Evolutionary conservation across 2,888 invertebrate species (phyloP), one percentile per base, ranked within the genome.

Genomic region (Hyppa rectilinea): DNA sequence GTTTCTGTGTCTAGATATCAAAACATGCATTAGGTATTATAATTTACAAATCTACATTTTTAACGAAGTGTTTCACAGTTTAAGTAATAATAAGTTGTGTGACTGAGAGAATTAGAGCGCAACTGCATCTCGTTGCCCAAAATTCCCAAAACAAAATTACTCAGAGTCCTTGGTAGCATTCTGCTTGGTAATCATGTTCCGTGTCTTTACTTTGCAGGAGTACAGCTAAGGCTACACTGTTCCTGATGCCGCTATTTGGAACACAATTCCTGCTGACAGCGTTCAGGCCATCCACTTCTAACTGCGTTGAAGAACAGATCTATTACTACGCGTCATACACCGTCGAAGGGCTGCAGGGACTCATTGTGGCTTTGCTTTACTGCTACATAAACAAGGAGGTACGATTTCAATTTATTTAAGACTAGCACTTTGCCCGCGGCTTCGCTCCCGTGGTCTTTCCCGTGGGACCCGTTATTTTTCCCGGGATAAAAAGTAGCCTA

Each of bases 191-290:
- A 26, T 26, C 1, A 43, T 29, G 5, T 72, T 23, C 14, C 17
- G 2, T 23, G 14, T 31, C 3, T 50, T 69, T 38, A 43, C 91
- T 89, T 86, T 87, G 14, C 87, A 97, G 97, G 89, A 96, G 95
- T 75, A 97, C 97, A 40, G 95, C 97, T 26, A 97, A 97, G 86
- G 97, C 97, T 0, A 97, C 97, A 0, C 84, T 97, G 58, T 97
- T 97, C 83, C 93, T 97, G 80, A 96, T 97, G 90, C 97, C 97
- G 0, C 92, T 98, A 45, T 97, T 97, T 81, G 97, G 97, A 2
- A 94, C 97, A 0, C 97, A 97, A 85, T 97, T 97, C 84, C 92
- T 97, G 26, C 91, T 97, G 65, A 96, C 97, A 0, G 96, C 96
- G 1, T 93, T 97, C 47, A 90, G 96, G 64, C 96, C 96, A 4